Evolutionary conservation across 2,797 vertebrate genomes (phyloP).

Genomic region (Buceros bicornis): DNA sequence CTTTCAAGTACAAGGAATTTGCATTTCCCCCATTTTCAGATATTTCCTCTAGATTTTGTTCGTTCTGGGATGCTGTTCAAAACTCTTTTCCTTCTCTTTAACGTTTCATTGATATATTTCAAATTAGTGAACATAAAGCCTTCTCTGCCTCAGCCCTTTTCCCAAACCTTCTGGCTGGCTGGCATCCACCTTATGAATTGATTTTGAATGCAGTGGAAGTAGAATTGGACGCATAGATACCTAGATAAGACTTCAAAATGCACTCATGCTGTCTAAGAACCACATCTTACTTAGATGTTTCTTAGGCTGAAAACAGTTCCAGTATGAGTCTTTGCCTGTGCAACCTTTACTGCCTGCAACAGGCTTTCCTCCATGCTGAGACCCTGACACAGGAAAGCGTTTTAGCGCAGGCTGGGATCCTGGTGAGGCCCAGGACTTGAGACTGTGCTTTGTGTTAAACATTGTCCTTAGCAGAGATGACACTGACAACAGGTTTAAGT

Average conservation of each 20-base stretch:
- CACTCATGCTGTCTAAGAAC: background rate
- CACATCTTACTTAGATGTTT: background rate
- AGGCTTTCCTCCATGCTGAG: background rate
- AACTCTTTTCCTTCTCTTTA: conserved; percentile 9
- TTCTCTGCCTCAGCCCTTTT: background rate
- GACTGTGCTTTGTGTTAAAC: background rate
- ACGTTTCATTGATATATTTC: conserved; percentile 29
- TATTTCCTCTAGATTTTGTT: conserved; percentile 52
- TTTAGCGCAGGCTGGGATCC: background rate
- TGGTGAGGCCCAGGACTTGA: background rate
- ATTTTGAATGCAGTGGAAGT: background rate
- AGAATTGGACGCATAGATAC: background rate
- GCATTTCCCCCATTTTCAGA: conserved; percentile 38
- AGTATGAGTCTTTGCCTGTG: background rate
- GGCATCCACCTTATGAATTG: background rate
- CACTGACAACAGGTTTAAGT: background rate
- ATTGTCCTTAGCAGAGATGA: background rate
- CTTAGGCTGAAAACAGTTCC: background rate
- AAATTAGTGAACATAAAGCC: background rate
- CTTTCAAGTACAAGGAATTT: conserved; percentile 47
- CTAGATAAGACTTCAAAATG: background rate
- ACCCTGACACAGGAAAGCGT: background rate
- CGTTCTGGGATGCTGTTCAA: conserved; percentile 47
- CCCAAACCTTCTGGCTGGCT: conserved; percentile 1
- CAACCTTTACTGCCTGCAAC: background rate